Base-by-base conservation (phyloP, 2,888 invertebrate species). In the Metallyticus violacea region DNA sequence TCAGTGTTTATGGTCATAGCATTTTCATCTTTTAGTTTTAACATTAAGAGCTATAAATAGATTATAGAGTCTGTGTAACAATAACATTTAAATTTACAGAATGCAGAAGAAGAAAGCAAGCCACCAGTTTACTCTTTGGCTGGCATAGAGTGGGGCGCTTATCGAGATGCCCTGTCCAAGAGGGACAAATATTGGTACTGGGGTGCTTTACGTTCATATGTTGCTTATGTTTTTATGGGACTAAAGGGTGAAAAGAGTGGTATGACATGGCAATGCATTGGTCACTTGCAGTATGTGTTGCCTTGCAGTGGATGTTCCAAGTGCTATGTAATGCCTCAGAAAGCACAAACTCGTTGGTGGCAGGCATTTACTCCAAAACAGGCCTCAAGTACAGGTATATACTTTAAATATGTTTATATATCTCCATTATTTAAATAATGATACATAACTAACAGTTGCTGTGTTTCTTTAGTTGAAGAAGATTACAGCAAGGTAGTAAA, bases 121-220 rank as follows among this genome's bases (percentile, higher is more conserved):
- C 40, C 40, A 90, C 96, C 97, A 0, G 95, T 98, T 85, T 99
- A 95, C 92, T 97, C 97, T 0, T 91, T 98, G 88, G 94, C 95
- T 85, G 94, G 94, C 0, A 91, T 99, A 81, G 96, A 97, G 91
- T 97, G 97, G 96, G 98, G 99, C 4, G 95, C 96, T 1, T 96
- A 96, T 91, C 93, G 96, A 89, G 97, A 99, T 91, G 96, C 96
- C 0, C 92, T 95, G 86, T 94, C 94, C 0, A 94, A 93, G 88
- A 95, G 94, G 90, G 95, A 96, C 89, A 97, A 96, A 91, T 98
- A 98, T 91, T 98, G 98, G 98, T 96, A 97, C 89, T 96, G 96
- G 92, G 97, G 97, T 2, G 93, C 94, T 0, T 91, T 97, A 0
- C 94, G 96, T 90, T 95, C 96, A 88, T 96, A 96, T 90, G 95